Evolutionary conservation across 2,888 invertebrate species (phyloP), one percentile per base, ranked within the genome.

Genomic region (Ormyrus nitidulus): DNA sequence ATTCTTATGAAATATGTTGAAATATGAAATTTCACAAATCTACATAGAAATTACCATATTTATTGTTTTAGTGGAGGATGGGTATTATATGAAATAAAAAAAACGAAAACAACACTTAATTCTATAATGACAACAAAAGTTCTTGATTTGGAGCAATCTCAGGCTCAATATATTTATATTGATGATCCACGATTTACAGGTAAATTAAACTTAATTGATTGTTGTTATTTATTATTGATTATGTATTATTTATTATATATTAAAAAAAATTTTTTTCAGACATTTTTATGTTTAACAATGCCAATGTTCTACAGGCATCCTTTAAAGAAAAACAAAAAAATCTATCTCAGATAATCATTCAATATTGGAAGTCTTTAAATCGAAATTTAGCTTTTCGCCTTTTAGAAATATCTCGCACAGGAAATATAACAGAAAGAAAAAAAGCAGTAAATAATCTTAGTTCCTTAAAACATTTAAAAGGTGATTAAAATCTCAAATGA

Each of bases 381-480:
- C 93, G 93, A 85, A 93, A 93, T 6, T 88, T 94, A n/a, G 94
- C 95, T 0, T 94, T 94, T 92, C 92, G 94, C 82, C 89, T 95
- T 51, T 86, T 95, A 13, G 92, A 93, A 89, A 91, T 95, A 75
- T 94, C 95, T 53, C 93, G 93, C 83, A 92, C 92, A 82, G 94
- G 95, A n/a, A 92, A 92, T 81, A 91, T 91, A 81, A 91, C 92
- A 74, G 93, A 95, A 83, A 92, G 94, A 8, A 91, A 93, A 69
- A 93, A 93, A 85, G 95, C 96, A 0, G 90, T 95, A 0, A 92
- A 93, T 71, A 93, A 93, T 80, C 91, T 96, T 13, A 93, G 94
- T 1, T 92, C 92, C 53, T 93, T 95, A 83, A 94, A 93, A 87
- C 93, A 94, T 86, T 92, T 95, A 13, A 94, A 94, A 89, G 91